These are phyloP conservation scores for Erethizon dorsatum DNA, from an alignment of 2,797 vertebrate genomes.

Conservation along the genomic window DNA sequence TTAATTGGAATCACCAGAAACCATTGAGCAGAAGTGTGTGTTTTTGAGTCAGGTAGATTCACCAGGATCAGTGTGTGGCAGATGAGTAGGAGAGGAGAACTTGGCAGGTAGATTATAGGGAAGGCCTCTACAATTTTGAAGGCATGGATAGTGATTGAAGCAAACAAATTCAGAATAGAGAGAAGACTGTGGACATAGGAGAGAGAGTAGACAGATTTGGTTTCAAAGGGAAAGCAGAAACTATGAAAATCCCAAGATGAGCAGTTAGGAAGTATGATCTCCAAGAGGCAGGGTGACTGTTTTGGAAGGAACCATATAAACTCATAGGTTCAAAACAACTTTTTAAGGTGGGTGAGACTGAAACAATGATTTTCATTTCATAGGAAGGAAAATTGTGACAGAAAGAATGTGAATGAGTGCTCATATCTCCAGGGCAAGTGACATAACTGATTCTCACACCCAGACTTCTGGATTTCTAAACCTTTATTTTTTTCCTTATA, in stretches of 20 bases:
- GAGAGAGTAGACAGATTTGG: not conserved
- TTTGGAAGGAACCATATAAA: not conserved
- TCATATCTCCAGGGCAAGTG: accelerated
- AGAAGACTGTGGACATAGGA: not conserved
- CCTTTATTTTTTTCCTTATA: not conserved
- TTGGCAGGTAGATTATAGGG: conserved; percentile 7
- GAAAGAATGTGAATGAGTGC: not conserved
- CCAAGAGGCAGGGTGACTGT: not conserved
- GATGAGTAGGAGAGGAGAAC: not conserved
- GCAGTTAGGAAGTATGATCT: not conserved
- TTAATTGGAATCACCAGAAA: not conserved
- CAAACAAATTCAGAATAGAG: not conserved
- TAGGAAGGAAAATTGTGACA: not conserved
- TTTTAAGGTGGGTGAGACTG: not conserved
- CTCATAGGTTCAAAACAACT: not conserved
- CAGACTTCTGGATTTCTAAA: not conserved
- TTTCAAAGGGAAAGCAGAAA: not conserved
- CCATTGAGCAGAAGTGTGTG: accelerated
- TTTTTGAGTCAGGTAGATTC: not conserved
- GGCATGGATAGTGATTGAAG: not conserved
- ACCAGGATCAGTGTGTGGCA: not conserved
- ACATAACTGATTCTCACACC: accelerated
- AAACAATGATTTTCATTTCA: not conserved
- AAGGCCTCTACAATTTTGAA: not conserved
- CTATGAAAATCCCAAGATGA: accelerated